Evolutionary conservation across 2,888 invertebrate species (phyloP).

Genomic region (Drosophila gaucha): DNA sequence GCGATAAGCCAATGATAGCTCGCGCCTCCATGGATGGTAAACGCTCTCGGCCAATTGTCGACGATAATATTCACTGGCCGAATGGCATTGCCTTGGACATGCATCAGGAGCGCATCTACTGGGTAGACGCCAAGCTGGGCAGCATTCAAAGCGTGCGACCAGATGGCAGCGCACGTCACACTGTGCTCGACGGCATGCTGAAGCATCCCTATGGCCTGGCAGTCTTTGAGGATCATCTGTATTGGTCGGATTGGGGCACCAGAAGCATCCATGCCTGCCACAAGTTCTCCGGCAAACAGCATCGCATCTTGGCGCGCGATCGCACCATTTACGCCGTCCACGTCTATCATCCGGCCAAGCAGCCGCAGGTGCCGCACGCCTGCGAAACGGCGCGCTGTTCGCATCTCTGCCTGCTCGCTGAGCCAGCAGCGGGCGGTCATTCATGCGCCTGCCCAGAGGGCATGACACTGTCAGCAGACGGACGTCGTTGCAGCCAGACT

Average conservation of each 20-base stretch:
- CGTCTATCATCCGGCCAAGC: conserved; percentile 90
- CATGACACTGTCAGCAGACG: conserved; percentile 87
- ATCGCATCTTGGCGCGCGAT: conserved; percentile 86
- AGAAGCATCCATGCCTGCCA: conserved; percentile 90
- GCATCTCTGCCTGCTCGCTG: conserved; percentile 91
- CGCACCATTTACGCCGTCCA: conserved; percentile 87
- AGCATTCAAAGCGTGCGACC: conserved; percentile 88
- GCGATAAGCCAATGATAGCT: conserved; percentile 89
- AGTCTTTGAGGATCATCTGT: conserved; percentile 94
- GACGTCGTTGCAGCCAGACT: conserved; percentile 86
- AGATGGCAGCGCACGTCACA: conserved; percentile 88
- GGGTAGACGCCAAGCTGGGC: conserved; percentile 92
- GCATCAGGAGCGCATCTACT: conserved; percentile 92
- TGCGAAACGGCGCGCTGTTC: conserved; percentile 89
- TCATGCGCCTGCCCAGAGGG: conserved; percentile 92
- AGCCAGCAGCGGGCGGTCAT: conserved; percentile 85
- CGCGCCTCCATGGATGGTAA: conserved; percentile 94
- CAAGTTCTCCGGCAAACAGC: conserved; percentile 90
- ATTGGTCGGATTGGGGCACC: conserved; percentile 95
- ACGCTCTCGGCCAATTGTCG: conserved; percentile 87
- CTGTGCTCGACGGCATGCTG: conserved; percentile 87
- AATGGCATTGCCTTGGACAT: conserved; percentile 94
- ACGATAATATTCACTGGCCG: conserved; percentile 90
- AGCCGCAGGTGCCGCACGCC: conserved; percentile 86
- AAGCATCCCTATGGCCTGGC: conserved; percentile 93